Evolutionary conservation across 2,888 invertebrate genomes (phyloP).

Genomic region (Pseudoips prasinana): DNA sequence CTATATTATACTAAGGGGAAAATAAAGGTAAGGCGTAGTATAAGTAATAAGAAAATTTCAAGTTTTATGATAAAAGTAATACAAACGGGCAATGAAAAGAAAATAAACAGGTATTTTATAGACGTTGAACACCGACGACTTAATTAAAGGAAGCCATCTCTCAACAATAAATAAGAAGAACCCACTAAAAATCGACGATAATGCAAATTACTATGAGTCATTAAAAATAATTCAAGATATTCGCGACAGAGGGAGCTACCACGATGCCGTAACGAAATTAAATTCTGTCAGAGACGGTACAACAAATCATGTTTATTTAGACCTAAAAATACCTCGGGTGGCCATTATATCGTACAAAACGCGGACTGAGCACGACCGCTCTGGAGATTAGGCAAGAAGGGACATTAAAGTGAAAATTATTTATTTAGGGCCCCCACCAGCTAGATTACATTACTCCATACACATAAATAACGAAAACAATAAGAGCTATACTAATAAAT

Average conservation of each 20-base stretch:
- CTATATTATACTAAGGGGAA: no score
- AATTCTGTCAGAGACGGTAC: constrained; percentile 76
- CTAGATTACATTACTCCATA: constrained; percentile 82
- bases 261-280: constrained; percentile 66
- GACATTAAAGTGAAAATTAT: constrained; percentile 81
- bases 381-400: constrained; percentile 80
- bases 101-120: neutral
- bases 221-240: constrained; percentile 74
- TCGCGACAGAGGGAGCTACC: constrained; percentile 60
- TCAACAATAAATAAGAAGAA: constrained; percentile 19
- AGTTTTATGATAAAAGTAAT: no score
- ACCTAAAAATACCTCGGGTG: constrained; percentile 81
- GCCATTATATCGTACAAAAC: constrained; percentile 72
- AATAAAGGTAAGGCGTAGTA: no score
- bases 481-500: constrained; percentile 82
- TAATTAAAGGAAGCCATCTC: constrained; percentile 21
- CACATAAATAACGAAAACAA: constrained; percentile 82
- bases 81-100: neutral
- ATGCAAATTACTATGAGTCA: constrained; percentile 53
- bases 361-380: constrained; percentile 66
- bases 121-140: neutral
- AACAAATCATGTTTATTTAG: constrained; percentile 82
- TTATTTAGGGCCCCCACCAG: constrained; percentile 77
- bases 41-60: no score
- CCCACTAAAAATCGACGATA: constrained; percentile 43